Evolutionary conservation across 2,888 invertebrate species (phyloP), one percentile per base, ranked within the genome.

Genomic region (Ophion obscuratus): DNA sequence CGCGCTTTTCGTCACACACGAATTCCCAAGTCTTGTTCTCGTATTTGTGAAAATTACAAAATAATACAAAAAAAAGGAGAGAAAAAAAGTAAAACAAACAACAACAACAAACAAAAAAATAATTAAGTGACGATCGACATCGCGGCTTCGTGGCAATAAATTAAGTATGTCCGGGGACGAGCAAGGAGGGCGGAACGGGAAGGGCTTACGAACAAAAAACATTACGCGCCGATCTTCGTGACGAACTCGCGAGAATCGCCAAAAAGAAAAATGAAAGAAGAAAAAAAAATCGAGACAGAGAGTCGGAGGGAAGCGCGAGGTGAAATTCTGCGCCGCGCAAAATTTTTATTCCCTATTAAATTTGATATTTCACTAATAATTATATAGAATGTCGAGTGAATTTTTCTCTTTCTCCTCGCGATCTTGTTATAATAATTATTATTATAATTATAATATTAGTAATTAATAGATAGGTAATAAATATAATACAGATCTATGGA

Each of bases 401-500:
- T 92, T 53, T 47, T 53, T 53, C 17, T 53, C 53, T 53, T 53
- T 17, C 53, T 53, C 53, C 40, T 82, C 93, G 92, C 91, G 47
- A 90, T 92, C 91, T 92, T 90, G 88, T 92, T 90, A 89, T 92
- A 91, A 91, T 92, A 92, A 90, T 90, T 88, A 89, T 89, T 79
- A 66, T 90, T 31, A 31, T 90, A 79, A 83, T 83, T 81, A 80
- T 79, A 84, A 76, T 84, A 81, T 78, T 77, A 85, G 68, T 84
- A 84, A 82, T 85, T 85, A 84, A 87, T 88, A 88, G 84, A 84
- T 88, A 86, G 84, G 85, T 89, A 92, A 92, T 92, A 92, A 92
- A 92, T 94, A 94, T 93, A 92, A 93, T 93, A 94, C 93, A 94
- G 90, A 92, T 93, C 92, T 94, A 93, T 93, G 91, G 92, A 92